Conservation (phyloP, 2,888 invertebrate species). For the Brachycybe producta region DNA sequence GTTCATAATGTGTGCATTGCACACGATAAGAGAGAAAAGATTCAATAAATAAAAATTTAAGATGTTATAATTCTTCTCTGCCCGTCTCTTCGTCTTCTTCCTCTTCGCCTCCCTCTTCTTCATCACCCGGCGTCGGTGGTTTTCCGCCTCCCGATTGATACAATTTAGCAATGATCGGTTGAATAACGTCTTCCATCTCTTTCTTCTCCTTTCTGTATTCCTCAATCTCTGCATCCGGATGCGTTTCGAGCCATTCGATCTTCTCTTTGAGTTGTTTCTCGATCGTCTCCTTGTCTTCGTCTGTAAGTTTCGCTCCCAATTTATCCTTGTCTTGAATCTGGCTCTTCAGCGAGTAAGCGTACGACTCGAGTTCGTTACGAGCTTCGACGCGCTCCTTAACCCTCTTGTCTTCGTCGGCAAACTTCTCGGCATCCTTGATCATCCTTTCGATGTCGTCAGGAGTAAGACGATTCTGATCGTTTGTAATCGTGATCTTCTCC, state of each 20-base stretch:
- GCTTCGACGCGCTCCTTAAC: slow-evolving; percentile 90
- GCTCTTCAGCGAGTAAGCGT: slow-evolving; percentile 94
- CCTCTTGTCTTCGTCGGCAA: slow-evolving; percentile 97
- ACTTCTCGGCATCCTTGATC: slow-evolving; percentile 98
- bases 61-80: slow-evolving; percentile 19
- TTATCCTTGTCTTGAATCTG: slow-evolving; percentile 94
- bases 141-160: slow-evolving; percentile 47
- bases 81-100: slow-evolving; percentile 31
- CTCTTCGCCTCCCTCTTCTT: slow-evolving; percentile 46
- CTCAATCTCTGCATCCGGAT: slow-evolving; percentile 81
- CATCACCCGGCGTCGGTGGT: slow-evolving; percentile 56
- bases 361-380: slow-evolving; percentile 91
- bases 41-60: no score
- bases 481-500: slow-evolving; percentile 97
- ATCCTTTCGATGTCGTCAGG: slow-evolving; percentile 98
- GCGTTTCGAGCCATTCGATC: slow-evolving; percentile 95
- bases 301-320: slow-evolving; percentile 75
- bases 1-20: no score
- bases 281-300: slow-evolving; percentile 85
- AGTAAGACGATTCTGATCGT: slow-evolving; percentile 90
- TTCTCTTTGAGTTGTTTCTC: slow-evolving; percentile 88
- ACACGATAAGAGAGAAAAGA: no score
- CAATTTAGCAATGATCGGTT: slow-evolving; percentile 92
- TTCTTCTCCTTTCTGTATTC: slow-evolving; percentile 90
- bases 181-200: slow-evolving; percentile 83